Base-by-base conservation (phyloP, 2,888 invertebrate species). In the Strigamia crassipes region DNA sequence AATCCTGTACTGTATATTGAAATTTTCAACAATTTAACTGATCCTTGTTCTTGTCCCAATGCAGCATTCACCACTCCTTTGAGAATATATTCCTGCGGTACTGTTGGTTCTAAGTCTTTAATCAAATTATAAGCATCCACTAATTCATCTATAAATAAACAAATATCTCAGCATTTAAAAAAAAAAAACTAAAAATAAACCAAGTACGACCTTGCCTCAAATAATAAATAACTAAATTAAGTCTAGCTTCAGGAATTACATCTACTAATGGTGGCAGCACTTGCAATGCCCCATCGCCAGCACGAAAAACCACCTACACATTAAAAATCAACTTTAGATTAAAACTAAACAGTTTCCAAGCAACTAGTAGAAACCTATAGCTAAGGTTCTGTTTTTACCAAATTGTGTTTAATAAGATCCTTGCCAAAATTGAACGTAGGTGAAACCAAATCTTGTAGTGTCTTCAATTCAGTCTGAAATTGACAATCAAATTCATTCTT, bases 51-150 rank as follows among this genome's bases (percentile, higher is more conserved):
- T 86, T 98, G 98, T 0, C 96, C 99, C 41, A 97, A 90, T 0
- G 95, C 92, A 0, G 97, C 96, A 87, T 97, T 96, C 0, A 98
- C 97, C 27, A 99, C 96, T 0, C 96, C 99, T 87, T 99, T 95
- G 66, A 99, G 90, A 84, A 99, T 96, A 87, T 97, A 98, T 87
- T 99, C 99, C 85, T 97, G 94, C 0, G 99, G 96, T 1, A 95
- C 94, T 0, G 95, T 93, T 0, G 99, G 96, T 86, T 97, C 96
- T 81, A 98, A 88, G 82, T 97, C 95, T 87, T 96, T 96, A 86
- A 98, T 92, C 73, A 99, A 88, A 51, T 93, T 92, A 85, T 94
- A 94, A 0, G 98, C 97, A 87, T 97, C 96, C 83, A 93, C 90
- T 0, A 96, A 92, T 86, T 97, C 96, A 84, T 96, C 85, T 85